These are phyloP conservation scores for Upupa epops DNA, from an alignment of 2,113 vertebrate genomes.

Conservation along the genomic window DNA sequence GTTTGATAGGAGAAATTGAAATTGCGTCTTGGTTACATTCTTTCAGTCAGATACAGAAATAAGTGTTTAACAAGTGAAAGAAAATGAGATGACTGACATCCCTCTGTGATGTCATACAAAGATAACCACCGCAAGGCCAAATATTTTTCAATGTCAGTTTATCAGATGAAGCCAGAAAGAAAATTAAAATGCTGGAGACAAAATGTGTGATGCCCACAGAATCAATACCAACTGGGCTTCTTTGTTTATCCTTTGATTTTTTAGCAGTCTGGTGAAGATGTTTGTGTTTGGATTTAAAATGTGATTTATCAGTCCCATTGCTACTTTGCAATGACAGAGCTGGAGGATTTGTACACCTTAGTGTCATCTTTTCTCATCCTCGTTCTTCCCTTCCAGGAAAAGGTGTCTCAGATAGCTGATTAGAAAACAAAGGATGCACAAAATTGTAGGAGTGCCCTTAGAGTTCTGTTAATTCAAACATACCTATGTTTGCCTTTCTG, in stretches of 20 bases:
- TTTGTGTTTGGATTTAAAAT: not conserved
- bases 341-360: not conserved
- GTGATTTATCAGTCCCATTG: not conserved
- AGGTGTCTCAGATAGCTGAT: not conserved
- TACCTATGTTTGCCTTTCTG: not conserved
- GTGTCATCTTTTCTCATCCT: not conserved
- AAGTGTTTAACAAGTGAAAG: not conserved
- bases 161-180: conserved; percentile 6
- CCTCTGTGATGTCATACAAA: not conserved
- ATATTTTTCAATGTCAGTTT: conserved; percentile 4
- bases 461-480: conserved; percentile 7
- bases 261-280: not conserved
- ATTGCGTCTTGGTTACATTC: not conserved
- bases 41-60: not conserved
- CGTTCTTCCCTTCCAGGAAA: not conserved
- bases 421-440: not conserved
- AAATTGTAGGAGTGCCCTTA: not conserved
- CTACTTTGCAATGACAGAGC: not conserved
- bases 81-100: not conserved
- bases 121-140: not conserved
- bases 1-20: not conserved
- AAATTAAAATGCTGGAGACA: conserved; percentile 6
- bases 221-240: conserved; percentile 15
- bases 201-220: not conserved
- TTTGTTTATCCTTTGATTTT: conserved; percentile 9